Evolutionary conservation across 2,888 invertebrate species (phyloP).

Genomic region (Muschampia plurimacula): DNA sequence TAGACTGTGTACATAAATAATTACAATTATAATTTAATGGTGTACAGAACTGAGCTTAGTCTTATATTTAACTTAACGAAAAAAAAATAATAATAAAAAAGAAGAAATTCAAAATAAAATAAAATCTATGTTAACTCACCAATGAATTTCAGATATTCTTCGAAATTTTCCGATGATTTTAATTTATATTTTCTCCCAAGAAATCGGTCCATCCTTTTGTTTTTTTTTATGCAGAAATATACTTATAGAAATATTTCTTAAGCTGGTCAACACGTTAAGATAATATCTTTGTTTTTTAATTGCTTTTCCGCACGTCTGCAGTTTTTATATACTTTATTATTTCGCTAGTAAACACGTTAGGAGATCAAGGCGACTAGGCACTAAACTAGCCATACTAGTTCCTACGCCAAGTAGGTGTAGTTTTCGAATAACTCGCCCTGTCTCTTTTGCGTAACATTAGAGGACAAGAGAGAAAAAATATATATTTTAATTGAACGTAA

Average conservation of each 20-base stretch:
- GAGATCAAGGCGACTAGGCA: slow-evolving; percentile 20
- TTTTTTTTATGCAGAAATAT: background rate
- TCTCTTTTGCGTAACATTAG: background rate
- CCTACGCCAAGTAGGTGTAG: background rate
- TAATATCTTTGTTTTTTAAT: background rate
- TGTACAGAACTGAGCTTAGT: too few species aligned
- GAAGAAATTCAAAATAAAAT: slow-evolving; percentile 18
- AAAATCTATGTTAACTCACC: slow-evolving; percentile 47
- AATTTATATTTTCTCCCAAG: slow-evolving; percentile 63
- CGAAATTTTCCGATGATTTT: slow-evolving; percentile 67
- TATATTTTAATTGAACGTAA: background rate
- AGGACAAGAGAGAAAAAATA: background rate
- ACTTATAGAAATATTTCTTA: background rate
- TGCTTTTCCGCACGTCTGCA: background rate
- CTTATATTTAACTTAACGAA: background rate
- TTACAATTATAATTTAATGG: too few species aligned
- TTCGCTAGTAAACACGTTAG: slow-evolving; percentile 11
- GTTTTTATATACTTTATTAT: background rate
- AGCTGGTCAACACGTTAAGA: background rate
- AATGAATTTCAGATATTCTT: slow-evolving; percentile 67
- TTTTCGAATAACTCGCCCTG: background rate
- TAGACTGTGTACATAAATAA: too few species aligned
- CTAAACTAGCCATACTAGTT: background rate
- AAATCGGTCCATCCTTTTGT: slow-evolving; percentile 53
- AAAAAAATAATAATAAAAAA: background rate